These are phyloP conservation scores for Xylota sylvarum DNA, from an alignment of 2,888 invertebrate genomes.

Conservation along the genomic window DNA sequence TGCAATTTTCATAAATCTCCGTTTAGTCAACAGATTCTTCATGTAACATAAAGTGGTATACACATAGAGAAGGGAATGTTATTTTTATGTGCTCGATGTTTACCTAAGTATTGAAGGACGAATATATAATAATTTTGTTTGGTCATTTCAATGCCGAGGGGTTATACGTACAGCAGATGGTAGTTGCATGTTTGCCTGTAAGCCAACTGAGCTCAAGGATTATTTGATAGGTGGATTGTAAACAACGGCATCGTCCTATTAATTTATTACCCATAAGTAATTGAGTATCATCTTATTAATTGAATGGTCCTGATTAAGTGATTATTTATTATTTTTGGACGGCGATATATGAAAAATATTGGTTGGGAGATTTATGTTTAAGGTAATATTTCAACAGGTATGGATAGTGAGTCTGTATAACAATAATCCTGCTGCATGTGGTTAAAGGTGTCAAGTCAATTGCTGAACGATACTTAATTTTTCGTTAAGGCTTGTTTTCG, in stretches of 20 bases:
- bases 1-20: constrained; percentile 70
- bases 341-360: neutral
- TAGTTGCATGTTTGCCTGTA: constrained; percentile 9
- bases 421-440: no score
- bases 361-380: no score
- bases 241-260: constrained; percentile 34
- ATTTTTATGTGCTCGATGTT: neutral
- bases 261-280: constrained; percentile 58
- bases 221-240: constrained; percentile 36
- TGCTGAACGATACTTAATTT: no score
- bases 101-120: constrained; percentile 17
- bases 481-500: no score
- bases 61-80: neutral
- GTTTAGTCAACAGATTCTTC: constrained; percentile 31
- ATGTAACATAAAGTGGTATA: neutral
- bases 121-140: neutral
- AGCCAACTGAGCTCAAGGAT: constrained; percentile 41
- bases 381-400: no score
- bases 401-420: no score
- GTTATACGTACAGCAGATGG: constrained; percentile 45
- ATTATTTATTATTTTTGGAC: constrained; percentile 13
- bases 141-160: constrained; percentile 19
- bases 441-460: no score
- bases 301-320: constrained; percentile 6
- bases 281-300: constrained; percentile 47